A percentile compares a stretch with the other conserved stretches of the same genome.
Evolutionary conservation across 2,113 vertebrate genomes (phyloP).

Genomic region (Ictidomys tridecemlineatus): DNA sequence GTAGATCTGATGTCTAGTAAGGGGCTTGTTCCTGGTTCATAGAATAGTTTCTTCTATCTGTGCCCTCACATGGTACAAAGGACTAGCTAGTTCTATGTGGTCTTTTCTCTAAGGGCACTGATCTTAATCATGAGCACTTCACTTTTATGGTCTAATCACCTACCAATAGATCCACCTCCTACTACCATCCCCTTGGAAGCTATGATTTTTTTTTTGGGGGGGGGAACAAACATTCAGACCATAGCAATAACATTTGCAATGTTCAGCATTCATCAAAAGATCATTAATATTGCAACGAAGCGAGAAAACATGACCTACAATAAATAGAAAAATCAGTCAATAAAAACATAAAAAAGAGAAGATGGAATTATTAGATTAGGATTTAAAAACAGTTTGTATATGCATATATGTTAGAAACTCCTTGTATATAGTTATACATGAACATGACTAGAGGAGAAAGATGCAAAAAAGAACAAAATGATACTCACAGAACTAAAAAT

Average conservation of each 20-base stretch:
- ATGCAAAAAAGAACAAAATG: not conserved
- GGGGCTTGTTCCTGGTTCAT: not conserved
- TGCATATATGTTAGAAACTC: not conserved
- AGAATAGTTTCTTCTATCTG: not conserved
- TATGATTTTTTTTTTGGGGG: not conserved
- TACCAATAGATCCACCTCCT: not conserved
- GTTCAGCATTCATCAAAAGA: not conserved
- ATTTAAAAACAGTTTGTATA: not conserved
- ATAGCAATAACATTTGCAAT: not conserved
- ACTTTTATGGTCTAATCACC: too few species aligned
- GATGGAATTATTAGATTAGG: not conserved
- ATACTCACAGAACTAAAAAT: not conserved
- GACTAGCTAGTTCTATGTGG: not conserved
- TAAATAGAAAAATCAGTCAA: not conserved
- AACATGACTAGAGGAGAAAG: not conserved
- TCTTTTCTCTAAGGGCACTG: not conserved
- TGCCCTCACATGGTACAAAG: not conserved
- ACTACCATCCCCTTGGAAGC: too few species aligned
- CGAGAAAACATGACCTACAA: not conserved
- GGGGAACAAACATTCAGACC: not conserved
- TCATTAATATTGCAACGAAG: not conserved
- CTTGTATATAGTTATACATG: not conserved
- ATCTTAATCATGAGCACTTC: not conserved
- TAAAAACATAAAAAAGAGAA: not conserved
- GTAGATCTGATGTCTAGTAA: not conserved